Evolutionary conservation across 2,797 vertebrate species (phyloP).

Genomic region (Acanthurus lineatus): DNA sequence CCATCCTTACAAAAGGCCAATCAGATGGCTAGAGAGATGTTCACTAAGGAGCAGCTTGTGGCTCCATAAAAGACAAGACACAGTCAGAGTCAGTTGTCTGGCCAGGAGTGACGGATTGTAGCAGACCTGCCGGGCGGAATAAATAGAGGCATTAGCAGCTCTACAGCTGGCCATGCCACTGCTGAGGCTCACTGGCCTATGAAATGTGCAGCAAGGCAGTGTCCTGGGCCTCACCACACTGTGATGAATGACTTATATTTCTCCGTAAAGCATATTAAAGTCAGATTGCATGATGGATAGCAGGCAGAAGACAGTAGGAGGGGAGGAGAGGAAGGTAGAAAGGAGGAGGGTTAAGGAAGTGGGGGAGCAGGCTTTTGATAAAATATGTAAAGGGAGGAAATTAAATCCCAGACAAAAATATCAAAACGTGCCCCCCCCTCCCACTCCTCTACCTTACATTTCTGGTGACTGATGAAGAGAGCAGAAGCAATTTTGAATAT

Average conservation of each 20-base stretch:
- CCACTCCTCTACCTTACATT: constrained; percentile 47
- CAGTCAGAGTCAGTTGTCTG: constrained; percentile 31
- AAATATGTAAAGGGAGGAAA: constrained; percentile 86
- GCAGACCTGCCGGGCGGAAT: constrained; percentile 63
- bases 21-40: constrained; percentile 57
- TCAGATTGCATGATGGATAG: constrained; percentile 81
- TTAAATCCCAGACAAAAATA: constrained; percentile 84
- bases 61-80: constrained; percentile 54
- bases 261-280: constrained; percentile 85
- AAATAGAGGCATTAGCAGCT: constrained; percentile 82
- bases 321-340: constrained; percentile 42
- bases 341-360: constrained; percentile 41
- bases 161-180: constrained; percentile 62
- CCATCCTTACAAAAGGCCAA: constrained; percentile 39
- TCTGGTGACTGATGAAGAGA: constrained; percentile 75
- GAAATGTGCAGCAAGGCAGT: constrained; percentile 78
- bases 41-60: constrained; percentile 53
- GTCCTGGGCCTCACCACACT: constrained; percentile 64
- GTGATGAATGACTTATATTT: constrained; percentile 84
- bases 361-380: constrained; percentile 59
- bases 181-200: constrained; percentile 77
- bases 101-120: constrained; percentile 65
- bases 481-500: constrained; percentile 72
- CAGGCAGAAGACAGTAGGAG: constrained; percentile 54
- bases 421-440: constrained; percentile 62